Percentiles rank a stretch among this genome's conserved stretches.
These are phyloP conservation scores for Drosophila sordidapex DNA, from an alignment of 2,888 invertebrate genomes.

Conservation along the genomic window DNA sequence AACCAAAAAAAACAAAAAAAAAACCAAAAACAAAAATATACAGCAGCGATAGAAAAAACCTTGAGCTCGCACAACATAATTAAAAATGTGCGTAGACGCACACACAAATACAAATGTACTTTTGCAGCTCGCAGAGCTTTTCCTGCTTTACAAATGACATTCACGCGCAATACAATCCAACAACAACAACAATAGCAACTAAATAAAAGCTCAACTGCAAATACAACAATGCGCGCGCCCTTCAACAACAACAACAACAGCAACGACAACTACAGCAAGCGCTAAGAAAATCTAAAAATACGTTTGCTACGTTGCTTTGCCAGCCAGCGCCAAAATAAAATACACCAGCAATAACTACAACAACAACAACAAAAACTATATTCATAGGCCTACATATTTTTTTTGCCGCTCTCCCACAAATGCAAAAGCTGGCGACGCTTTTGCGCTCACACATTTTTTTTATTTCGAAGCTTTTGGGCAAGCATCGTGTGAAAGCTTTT, in stretches of 20 bases:
- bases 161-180: conserved; percentile 69
- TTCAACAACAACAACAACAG: conserved; percentile 44
- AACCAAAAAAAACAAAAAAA: conserved; percentile 29
- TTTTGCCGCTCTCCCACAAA: conserved; percentile 21
- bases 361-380: conserved; percentile 1
- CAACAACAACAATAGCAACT: conserved; percentile 23
- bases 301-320: conserved; percentile 18
- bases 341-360: conserved; percentile 2
- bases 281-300: conserved; percentile 45
- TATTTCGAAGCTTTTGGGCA: conserved; percentile 50
- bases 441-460: conserved; percentile 45
- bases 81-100: conserved; percentile 79
- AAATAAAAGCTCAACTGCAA: conserved; percentile 73
- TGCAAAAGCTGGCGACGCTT: conserved; percentile 39
- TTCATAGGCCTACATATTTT: conserved; percentile 29
- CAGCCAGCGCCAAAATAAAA: conserved; percentile 27
- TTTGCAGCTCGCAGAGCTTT: conserved; percentile 72
- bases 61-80: conserved; percentile 81
- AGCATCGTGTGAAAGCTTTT: conserved; percentile 46
- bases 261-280: conserved; percentile 11
- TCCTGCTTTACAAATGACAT: conserved; percentile 75
- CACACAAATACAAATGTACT: conserved; percentile 37
- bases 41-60: conserved; percentile 71
- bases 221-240: conserved; percentile 63
- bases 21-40: conserved; percentile 40